Evolutionary conservation across 2,888 invertebrate species (phyloP), one percentile per base, ranked within the genome.

Genomic region (Thumatha senex): DNA sequence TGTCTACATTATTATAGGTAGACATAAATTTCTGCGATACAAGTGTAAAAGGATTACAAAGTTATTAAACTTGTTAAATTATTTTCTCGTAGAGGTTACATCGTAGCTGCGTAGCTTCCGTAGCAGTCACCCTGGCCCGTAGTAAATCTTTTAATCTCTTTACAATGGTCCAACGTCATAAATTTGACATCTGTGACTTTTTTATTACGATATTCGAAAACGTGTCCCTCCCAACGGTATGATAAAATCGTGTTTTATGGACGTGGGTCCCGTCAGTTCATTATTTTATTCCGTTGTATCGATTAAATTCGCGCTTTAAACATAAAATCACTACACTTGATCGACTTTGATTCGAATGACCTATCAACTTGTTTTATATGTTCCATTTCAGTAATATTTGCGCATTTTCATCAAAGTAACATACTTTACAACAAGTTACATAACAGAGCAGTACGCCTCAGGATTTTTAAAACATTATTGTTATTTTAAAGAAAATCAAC

Each of bases 141-240:
- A 83, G 79, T 90, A 89, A 90, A 91, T 89, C 88, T 87, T 89
- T 89, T 89, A 91, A 91, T 91, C 89, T 88, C 86, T 89, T 87
- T 88, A 86, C 89, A 89, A 88, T 89, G 88, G 88, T 84, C 84
- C 85, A 67, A 80, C 78, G 83, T 88, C 88, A 90, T 91, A 91
- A 91, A 91, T 91, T 89, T 88, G 88, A 89, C 90, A 90, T 89
- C 87, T 89, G 89, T 85, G 89, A 89, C 86, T 89, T 91, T 89
- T 91, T 90, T 90, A 90, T 89, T 86, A 88, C 89, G 84, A 86
- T 89, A 89, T 88, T 88, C 86, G 86, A 85, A 88, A 85, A 85
- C 86, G 86, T 85, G 87, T 81, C 80, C 76, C 86, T 90, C 89
- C 89, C 89, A 61, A 79, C 76, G 89, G 90, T 76, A 85, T 86